A percentile compares a stretch with the other conserved stretches of the same genome.
phyloP scores from a whole-genome alignment of 2,797 vertebrate species.

The Karalla daura region DNA sequence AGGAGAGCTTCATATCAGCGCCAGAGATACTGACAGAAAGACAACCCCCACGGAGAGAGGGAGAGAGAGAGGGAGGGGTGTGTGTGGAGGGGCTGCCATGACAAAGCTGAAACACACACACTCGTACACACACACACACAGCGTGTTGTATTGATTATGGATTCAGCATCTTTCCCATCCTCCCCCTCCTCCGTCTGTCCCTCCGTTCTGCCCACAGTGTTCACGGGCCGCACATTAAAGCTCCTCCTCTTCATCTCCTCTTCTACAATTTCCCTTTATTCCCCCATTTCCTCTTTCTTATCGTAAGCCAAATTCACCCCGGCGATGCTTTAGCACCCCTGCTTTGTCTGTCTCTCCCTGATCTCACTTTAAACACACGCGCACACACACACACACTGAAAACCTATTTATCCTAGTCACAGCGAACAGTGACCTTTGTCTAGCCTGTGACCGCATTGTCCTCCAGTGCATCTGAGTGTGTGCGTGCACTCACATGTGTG shows the following conservation, averaged over 20 bases:
- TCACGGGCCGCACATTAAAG: conserved; percentile 62
- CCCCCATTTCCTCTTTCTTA: conserved; percentile 38
- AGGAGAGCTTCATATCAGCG: conserved; percentile 54
- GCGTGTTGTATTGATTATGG: conserved; percentile 39
- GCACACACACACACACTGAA: conserved; percentile 10
- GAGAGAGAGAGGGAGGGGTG: conserved; percentile 24
- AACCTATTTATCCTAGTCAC: conserved; percentile 34
- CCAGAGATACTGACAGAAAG: conserved; percentile 47
- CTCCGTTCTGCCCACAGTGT: conserved; percentile 53
- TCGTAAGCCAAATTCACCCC: conserved; percentile 47
- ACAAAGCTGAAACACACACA: conserved; percentile 42
- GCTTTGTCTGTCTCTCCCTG: conserved; percentile 32
- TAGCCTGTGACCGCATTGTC: conserved; percentile 33
- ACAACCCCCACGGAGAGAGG: conserved; percentile 42
- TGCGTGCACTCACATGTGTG: not conserved
- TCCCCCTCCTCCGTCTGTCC: conserved; percentile 48
- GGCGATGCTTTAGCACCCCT: conserved; percentile 31
- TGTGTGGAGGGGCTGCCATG: conserved; percentile 40
- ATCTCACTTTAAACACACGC: conserved; percentile 7
- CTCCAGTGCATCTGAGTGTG: not conserved
- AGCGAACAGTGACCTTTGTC: conserved; percentile 43
- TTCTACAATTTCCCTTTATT: conserved; percentile 18
- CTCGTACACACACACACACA: conserved; percentile 18
- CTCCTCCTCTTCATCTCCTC: conserved; percentile 47
- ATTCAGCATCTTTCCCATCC: conserved; percentile 44